These are phyloP conservation scores for Aspidoscelis tigris DNA, from an alignment of 2,113 vertebrate species.

Conservation along the genomic window DNA sequence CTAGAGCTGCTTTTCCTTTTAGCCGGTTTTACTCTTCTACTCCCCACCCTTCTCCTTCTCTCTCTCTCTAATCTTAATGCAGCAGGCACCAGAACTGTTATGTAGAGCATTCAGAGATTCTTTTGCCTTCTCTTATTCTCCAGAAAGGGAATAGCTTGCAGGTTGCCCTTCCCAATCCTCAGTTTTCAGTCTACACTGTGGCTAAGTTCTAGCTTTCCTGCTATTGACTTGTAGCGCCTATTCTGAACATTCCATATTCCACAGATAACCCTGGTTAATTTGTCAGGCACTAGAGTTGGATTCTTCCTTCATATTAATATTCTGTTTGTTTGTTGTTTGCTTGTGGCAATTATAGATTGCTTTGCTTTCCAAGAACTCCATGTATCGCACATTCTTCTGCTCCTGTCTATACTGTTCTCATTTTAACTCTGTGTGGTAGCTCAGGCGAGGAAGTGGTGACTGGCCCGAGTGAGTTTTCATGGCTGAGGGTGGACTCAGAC, in stretches of 20 bases:
- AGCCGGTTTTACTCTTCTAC: constrained; percentile 38
- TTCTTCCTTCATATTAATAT: background rate
- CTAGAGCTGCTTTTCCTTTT: constrained; percentile 43
- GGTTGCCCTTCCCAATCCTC: background rate
- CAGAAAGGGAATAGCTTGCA: background rate
- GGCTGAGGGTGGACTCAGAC: no score
- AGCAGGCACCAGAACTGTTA: background rate
- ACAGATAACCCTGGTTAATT: background rate
- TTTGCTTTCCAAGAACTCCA: background rate
- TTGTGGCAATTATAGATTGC: no score
- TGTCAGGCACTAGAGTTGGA: no score
- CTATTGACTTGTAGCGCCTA: background rate
- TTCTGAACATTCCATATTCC: background rate
- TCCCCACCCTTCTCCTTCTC: background rate
- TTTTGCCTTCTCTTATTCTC: background rate
- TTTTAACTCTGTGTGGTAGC: no score
- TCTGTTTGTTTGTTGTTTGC: no score
- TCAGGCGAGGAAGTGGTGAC: no score
- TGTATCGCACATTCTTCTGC: no score
- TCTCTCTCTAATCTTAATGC: constrained; percentile 41
- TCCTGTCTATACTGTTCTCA: background rate
- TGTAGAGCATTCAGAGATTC: background rate
- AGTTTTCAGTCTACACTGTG: background rate
- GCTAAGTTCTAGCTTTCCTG: background rate
- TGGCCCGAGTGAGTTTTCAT: no score